phyloP scores from a whole-genome alignment of 2,113 vertebrate species.

The Aleadryas rufinucha region DNA sequence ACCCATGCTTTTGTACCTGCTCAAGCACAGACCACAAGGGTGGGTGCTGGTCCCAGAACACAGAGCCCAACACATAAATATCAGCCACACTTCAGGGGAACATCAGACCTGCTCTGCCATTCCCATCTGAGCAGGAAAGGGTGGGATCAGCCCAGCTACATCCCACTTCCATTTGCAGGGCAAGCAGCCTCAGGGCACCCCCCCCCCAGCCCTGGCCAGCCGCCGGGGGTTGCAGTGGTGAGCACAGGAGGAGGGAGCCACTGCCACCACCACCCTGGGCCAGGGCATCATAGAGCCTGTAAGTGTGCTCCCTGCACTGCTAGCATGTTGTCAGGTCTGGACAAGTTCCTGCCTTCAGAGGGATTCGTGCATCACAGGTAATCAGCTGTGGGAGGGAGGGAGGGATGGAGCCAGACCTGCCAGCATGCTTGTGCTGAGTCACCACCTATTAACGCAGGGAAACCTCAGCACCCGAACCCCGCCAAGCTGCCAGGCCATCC shows the following conservation, averaged over 20 bases:
- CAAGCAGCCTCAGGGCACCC: neutral
- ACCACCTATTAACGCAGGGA: constrained; percentile 54
- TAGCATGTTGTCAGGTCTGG: constrained; percentile 11
- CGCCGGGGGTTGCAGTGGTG: accelerated
- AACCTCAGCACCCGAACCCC: constrained; percentile 47
- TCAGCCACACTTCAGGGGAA: no score
- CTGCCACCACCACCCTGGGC: neutral
- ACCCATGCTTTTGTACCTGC: neutral
- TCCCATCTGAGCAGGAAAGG: neutral
- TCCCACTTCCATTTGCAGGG: neutral
- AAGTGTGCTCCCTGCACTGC: neutral
- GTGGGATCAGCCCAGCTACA: neutral
- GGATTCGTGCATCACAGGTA: constrained; percentile 42
- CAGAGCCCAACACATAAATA: neutral
- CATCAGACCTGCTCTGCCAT: neutral
- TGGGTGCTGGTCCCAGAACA: no score
- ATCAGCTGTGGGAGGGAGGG: constrained; percentile 54
- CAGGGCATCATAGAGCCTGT: neutral
- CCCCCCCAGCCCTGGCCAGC: neutral
- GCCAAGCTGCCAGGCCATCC: neutral
- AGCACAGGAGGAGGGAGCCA: neutral
- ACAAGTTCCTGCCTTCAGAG: constrained; percentile 45
- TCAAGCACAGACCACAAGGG: neutral
- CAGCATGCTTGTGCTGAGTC: constrained; percentile 52
- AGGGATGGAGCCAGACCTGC: constrained; percentile 68